A percentile compares a stretch with the other conserved stretches of the same genome.
These are phyloP conservation scores for Elaphurus davidianus DNA, from an alignment of 2,113 vertebrate genomes.

Conservation along the genomic window DNA sequence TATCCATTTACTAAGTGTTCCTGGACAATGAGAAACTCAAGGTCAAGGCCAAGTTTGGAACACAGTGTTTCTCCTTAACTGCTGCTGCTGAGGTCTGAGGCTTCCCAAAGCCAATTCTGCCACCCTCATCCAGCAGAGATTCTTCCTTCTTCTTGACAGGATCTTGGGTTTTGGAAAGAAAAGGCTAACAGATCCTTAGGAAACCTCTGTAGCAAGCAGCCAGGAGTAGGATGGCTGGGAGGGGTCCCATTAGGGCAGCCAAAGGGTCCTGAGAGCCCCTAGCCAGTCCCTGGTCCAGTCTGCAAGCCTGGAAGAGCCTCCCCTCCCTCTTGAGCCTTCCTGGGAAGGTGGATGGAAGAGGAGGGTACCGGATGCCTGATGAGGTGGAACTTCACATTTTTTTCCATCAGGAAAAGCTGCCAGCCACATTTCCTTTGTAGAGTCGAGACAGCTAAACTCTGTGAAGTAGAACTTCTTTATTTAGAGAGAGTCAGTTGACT, in stretches of 20 bases:
- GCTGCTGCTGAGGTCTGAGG: neutral
- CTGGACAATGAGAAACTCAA: neutral
- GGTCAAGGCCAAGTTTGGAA: neutral
- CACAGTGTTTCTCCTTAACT: too few species aligned
- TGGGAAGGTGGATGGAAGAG: neutral
- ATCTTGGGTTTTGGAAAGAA: neutral
- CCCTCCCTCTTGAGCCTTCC: neutral
- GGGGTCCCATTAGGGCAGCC: neutral
- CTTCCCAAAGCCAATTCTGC: neutral
- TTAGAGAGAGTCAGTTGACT: neutral
- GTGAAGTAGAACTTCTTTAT: slow-evolving; percentile 3
- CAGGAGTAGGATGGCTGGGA: neutral
- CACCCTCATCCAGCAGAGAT: too few species aligned
- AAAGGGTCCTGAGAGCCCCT: neutral
- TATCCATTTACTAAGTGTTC: neutral
- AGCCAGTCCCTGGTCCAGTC: neutral
- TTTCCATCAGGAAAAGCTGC: slow-evolving; percentile 19
- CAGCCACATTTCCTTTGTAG: neutral
- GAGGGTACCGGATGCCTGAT: neutral
- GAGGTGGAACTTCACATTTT: neutral
- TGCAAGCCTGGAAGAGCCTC: neutral
- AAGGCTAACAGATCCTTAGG: neutral
- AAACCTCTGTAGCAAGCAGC: neutral
- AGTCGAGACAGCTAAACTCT: neutral
- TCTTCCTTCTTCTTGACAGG: neutral